Evolutionary conservation across 2,113 vertebrate species (phyloP), one percentile per base, ranked within the genome.

Genomic region (Microtus richardsoni): DNA sequence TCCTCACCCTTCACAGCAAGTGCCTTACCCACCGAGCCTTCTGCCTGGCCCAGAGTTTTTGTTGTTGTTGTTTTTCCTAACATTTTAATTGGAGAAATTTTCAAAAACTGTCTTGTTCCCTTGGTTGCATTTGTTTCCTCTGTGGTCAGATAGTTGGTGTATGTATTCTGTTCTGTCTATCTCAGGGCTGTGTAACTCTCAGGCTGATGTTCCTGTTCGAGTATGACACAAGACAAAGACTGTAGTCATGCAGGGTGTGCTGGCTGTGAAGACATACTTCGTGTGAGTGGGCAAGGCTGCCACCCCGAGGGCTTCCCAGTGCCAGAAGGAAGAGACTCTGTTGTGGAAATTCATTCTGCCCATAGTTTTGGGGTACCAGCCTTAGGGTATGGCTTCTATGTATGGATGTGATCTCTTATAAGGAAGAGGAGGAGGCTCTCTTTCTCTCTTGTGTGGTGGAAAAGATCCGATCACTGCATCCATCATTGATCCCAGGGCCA

Each of bases 31-130:
- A n/a, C 13, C 28, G 24, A 62, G 13, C 24, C 58, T 41, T 24
- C n/a, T 62, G 16, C 28, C 4, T 7, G 0, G 14, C 3, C 11
- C 28, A n/a, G 11, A 0, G 54, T 58, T 58, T 17, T 58, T 58
- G 5, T 58, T 58, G 17, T 58, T 58, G 17, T 49, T 60, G 24
- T 62, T 39, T 39, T 83, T 24, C 26, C 39, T 85, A 85, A 49
- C 5, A 41, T 52, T 82, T 82, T 89, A 54, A 62, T 41, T 60
- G 52, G 52, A 90, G 36, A 77, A 39, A 36, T 87, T 92, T 86
- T 85, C 33, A 30, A 54, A 75, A 77, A 49, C 41, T 66, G 83
- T 70, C 21, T 78, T 87, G 30, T 87, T 78, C 8, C 58, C 5
- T n/a, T 2, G 71, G 62, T n/a, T 87, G 22, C 19, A 9, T 79